These are phyloP conservation scores for Xerus rutilus DNA, from an alignment of 2,797 vertebrate species.

Conservation along the genomic window DNA sequence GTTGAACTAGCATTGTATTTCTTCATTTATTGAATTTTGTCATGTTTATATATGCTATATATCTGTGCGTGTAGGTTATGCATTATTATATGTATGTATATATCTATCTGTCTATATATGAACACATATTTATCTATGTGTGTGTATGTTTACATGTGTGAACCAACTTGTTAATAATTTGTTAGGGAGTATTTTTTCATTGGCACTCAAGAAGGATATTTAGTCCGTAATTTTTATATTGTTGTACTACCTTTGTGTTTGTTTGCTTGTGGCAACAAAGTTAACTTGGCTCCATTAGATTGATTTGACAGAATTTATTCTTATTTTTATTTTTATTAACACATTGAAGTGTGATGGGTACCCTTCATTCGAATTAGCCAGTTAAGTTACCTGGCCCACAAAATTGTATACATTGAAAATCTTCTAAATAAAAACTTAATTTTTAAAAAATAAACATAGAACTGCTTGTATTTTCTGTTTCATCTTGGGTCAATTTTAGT, in stretches of 20 bases:
- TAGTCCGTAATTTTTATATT: conserved; percentile 6
- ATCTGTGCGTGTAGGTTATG: background rate
- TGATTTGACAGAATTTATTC: background rate
- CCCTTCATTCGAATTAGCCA: background rate
- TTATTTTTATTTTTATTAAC: background rate
- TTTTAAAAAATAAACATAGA: background rate
- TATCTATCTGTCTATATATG: background rate
- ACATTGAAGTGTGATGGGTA: background rate
- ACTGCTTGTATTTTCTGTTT: background rate
- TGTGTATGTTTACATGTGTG: background rate
- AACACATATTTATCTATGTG: background rate
- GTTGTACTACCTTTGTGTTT: background rate
- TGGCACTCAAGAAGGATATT: background rate
- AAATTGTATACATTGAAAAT: background rate
- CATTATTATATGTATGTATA: background rate
- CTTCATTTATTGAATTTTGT: background rate
- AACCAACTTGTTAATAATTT: conserved; percentile 17
- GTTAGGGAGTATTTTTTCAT: background rate
- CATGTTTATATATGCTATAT: background rate
- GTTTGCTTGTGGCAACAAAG: background rate
- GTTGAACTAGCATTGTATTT: background rate
- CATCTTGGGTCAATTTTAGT: background rate
- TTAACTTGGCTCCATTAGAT: background rate
- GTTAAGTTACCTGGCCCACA: background rate
- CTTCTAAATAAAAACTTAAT: conserved; percentile 10